Percentiles rank a stretch among this genome's conserved stretches.
These are phyloP conservation scores for Gasteruption jaculator DNA, from an alignment of 2,888 invertebrate genomes.

Conservation along the genomic window DNA sequence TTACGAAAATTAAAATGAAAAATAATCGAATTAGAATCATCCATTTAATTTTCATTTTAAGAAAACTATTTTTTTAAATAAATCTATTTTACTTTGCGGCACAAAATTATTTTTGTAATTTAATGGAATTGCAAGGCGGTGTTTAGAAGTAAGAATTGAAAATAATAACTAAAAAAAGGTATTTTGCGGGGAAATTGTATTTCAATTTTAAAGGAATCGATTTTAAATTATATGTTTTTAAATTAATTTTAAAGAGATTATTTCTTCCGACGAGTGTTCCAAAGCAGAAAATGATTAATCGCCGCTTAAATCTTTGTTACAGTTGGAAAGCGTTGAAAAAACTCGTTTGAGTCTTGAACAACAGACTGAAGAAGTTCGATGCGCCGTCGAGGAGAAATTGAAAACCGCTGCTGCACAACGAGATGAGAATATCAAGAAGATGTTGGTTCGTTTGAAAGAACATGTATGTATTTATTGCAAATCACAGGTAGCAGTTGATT, in stretches of 20 bases:
- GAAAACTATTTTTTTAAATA: not conserved
- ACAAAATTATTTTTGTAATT: no score
- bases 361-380: conserved; percentile 80
- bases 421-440: conserved; percentile 86
- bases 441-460: conserved; percentile 85
- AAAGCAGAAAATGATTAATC: conserved; percentile 2
- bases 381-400: conserved; percentile 83
- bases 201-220: no score
- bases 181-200: not conserved
- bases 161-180: not conserved
- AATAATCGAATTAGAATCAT: no score
- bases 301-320: conserved; percentile 10
- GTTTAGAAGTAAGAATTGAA: no score
- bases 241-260: no score
- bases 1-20: no score
- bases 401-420: conserved; percentile 83
- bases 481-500: no score
- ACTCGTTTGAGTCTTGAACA: conserved; percentile 75
- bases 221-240: no score
- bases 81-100: not conserved
- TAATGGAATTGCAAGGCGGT: no score
- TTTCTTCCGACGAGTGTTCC: not conserved
- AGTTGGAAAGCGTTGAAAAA: conserved; percentile 58
- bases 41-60: not conserved
- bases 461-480: conserved; percentile 64